phyloP scores from a whole-genome alignment of 1,140 invertebrate genomes.

The Drosophila athabasca region DNA sequence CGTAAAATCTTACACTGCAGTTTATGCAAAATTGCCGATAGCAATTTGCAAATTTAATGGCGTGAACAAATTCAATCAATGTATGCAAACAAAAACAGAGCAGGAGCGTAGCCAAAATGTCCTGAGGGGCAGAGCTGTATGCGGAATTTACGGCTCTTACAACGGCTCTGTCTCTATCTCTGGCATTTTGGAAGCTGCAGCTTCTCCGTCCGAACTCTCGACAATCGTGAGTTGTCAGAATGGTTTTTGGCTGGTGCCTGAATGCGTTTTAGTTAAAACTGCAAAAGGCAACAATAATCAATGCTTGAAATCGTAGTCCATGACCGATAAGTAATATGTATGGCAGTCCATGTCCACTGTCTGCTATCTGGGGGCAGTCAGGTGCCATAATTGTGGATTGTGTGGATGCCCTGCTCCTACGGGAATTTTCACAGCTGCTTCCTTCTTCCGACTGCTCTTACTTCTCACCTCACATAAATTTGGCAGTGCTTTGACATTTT shows the following conservation, averaged over 20 bases:
- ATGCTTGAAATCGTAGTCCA: slow-evolving; percentile 59
- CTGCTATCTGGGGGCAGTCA: slow-evolving; percentile 63
- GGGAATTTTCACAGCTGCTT: slow-evolving; percentile 47
- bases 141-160: too few relatives aligned
- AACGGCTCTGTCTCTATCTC: slow-evolving; percentile 4
- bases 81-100: slow-evolving; percentile 78
- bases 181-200: slow-evolving; percentile 12
- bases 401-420: slow-evolving; percentile 13
- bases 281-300: slow-evolving; percentile 76
- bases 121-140: background rate
- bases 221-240: background rate
- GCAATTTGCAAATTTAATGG: slow-evolving; percentile 84
- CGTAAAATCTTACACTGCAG: slow-evolving; percentile 71
- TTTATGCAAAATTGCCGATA: slow-evolving; percentile 82
- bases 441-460: background rate
- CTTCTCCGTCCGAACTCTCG: too few relatives aligned
- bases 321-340: slow-evolving; percentile 66
- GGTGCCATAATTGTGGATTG: slow-evolving; percentile 69
- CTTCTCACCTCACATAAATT: slow-evolving; percentile 13
- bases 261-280: slow-evolving; percentile 71
- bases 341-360: slow-evolving; percentile 19
- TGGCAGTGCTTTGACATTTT: slow-evolving; percentile 2
- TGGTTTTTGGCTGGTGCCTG: slow-evolving; percentile 8
- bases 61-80: slow-evolving; percentile 84
- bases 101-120: slow-evolving; percentile 12